These are phyloP conservation scores for Stegodyphus dumicola DNA, from an alignment of 1,140 invertebrate genomes.

Conservation along the genomic window DNA sequence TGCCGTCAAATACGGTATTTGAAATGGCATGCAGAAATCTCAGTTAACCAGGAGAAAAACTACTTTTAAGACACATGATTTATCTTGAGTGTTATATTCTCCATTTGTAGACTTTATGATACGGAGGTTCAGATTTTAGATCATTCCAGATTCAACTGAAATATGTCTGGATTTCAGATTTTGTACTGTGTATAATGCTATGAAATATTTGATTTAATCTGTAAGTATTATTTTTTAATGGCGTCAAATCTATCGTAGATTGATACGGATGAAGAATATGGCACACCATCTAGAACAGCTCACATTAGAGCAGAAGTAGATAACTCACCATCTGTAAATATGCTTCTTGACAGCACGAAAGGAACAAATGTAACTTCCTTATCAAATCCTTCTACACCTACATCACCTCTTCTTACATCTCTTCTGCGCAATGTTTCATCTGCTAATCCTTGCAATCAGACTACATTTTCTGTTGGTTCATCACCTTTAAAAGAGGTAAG, in stretches of 20 bases:
- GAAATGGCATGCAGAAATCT: too few species aligned
- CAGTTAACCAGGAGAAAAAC: too few species aligned
- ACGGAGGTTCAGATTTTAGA: too few species aligned
- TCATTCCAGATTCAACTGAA: too few species aligned
- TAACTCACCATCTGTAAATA: conserved; percentile 11
- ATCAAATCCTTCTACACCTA: conserved; percentile 61
- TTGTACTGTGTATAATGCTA: too few species aligned
- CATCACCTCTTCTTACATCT: conserved; percentile 83
- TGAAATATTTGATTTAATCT: too few species aligned
- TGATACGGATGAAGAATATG: conserved; percentile 14
- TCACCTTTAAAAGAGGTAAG: conserved; percentile 66
- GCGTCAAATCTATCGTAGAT: neutral
- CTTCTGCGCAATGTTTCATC: conserved; percentile 78
- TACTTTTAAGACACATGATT: too few species aligned
- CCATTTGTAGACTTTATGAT: too few species aligned
- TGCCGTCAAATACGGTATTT: too few species aligned
- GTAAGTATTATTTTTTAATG: neutral
- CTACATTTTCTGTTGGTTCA: conserved; percentile 4
- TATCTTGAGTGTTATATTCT: too few species aligned
- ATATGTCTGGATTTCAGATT: too few species aligned
- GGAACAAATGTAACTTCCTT: conserved; percentile 46
- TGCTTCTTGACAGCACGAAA: conserved; percentile 30
- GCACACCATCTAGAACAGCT: neutral
- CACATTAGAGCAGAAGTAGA: conserved; percentile 9
- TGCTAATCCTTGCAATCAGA: conserved; percentile 62